Percentiles rank a stretch among this genome's conserved stretches.
These are phyloP conservation scores for Drosophila rubida DNA, from an alignment of 2,888 invertebrate species.

Conservation along the genomic window DNA sequence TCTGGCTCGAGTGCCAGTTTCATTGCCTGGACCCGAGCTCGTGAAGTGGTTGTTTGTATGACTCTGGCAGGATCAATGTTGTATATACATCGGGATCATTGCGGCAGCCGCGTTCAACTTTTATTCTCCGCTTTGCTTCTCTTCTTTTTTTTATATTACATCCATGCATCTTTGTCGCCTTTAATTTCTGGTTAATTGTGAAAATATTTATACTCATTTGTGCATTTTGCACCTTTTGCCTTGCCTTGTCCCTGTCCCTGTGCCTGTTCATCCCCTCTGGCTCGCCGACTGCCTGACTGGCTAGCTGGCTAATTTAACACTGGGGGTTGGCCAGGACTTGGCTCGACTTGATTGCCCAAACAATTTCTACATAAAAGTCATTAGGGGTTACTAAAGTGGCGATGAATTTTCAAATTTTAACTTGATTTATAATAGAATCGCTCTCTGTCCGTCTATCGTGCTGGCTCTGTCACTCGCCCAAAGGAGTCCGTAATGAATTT, in stretches of 20 bases:
- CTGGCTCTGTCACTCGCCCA: slow-evolving; percentile 5
- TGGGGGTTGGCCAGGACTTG: slow-evolving; percentile 60
- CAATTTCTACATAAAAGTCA: slow-evolving; percentile 82
- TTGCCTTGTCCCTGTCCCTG: slow-evolving; percentile 24
- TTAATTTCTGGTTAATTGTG: slow-evolving; percentile 83
- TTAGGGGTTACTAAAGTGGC: slow-evolving; percentile 85
- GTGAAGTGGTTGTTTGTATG: slow-evolving; percentile 73
- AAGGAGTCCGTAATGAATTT: slow-evolving; percentile 56
- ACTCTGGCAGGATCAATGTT: slow-evolving; percentile 62
- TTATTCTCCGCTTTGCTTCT: slow-evolving; percentile 2
- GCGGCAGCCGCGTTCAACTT: slow-evolving; percentile 55
- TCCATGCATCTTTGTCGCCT: slow-evolving; percentile 74
- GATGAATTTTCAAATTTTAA: slow-evolving; percentile 83
- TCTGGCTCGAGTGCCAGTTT: slow-evolving; percentile 72
- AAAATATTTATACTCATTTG: slow-evolving; percentile 84
- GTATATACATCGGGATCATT: slow-evolving; percentile 32
- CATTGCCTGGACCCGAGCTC: slow-evolving; percentile 50
- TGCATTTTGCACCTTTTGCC: slow-evolving; percentile 81
- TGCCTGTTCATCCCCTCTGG: slow-evolving; percentile 38
- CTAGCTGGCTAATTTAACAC: slow-evolving; percentile 61
- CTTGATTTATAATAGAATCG: slow-evolving; percentile 82
- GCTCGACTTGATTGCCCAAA: slow-evolving; percentile 77
- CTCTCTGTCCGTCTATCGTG: slow-evolving; percentile 27
- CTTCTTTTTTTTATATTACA: slow-evolving; percentile 26
- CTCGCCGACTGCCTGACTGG: slow-evolving; percentile 19